phyloP scores from a whole-genome alignment of 1,140 invertebrate species.

The Pinna nobilis region DNA sequence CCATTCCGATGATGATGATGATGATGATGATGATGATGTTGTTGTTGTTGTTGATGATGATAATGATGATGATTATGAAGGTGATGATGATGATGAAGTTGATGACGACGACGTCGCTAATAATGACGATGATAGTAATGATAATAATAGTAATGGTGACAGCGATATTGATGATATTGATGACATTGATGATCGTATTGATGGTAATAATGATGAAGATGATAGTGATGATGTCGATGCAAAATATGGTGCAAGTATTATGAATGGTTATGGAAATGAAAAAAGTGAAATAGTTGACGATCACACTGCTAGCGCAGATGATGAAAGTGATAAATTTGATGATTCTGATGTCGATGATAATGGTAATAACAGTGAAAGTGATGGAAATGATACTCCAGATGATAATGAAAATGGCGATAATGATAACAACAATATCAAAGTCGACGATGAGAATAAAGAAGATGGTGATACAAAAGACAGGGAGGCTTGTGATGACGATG shows the following conservation, averaged over 20 bases:
- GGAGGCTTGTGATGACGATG: background rate
- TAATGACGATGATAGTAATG: background rate
- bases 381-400: constrained; percentile 19
- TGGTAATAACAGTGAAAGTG: background rate
- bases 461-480: background rate
- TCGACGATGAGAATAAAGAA: constrained; percentile 1
- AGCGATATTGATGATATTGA: background rate
- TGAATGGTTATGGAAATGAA: too few relatives aligned
- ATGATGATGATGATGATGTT: background rate
- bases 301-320: background rate
- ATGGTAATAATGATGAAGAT: constrained; percentile 10
- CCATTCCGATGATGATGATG: background rate
- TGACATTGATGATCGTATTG: background rate
- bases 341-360: background rate
- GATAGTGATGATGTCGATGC: constrained; percentile 22
- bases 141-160: constrained; percentile 6
- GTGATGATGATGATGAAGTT: background rate
- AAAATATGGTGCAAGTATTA: too few relatives aligned
- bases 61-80: background rate
- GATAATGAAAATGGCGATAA: constrained; percentile 14
- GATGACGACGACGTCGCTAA: background rate
- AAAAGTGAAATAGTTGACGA: background rate
- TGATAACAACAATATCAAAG: background rate
- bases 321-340: background rate
- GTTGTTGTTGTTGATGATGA: constrained; percentile 6